Conservation (phyloP, 2,113 vertebrate genomes). For the Phoenicopterus ruber region DNA sequence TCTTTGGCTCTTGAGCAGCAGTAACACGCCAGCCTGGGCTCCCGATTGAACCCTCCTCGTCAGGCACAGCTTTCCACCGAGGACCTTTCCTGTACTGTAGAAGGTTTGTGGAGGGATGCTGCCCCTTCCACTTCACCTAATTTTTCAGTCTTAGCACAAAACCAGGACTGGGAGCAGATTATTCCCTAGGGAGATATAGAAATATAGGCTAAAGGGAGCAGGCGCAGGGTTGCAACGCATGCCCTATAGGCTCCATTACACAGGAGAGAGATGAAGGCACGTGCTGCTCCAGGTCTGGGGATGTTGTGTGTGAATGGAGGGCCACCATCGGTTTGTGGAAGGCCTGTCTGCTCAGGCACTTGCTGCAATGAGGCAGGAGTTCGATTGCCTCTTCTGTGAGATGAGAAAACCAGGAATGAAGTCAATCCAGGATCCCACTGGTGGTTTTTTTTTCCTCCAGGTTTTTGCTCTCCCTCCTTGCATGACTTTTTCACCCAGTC, state of each 20-base stretch:
- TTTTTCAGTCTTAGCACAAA: background rate
- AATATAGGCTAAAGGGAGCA: background rate
- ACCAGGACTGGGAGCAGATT: background rate
- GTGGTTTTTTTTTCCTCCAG: too few relatives aligned
- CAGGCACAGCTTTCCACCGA: background rate
- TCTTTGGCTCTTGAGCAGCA: background rate
- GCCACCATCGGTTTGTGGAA: background rate
- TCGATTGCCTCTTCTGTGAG: background rate
- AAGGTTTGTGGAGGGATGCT: background rate
- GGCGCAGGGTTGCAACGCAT: fast-evolving
- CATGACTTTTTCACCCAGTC: background rate
- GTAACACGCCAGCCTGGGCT: background rate
- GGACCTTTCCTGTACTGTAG: background rate
- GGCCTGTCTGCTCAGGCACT: background rate
- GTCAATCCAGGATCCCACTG: background rate
- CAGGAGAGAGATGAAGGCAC: background rate
- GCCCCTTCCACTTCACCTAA: background rate
- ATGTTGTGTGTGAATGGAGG: background rate
- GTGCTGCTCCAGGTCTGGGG: background rate
- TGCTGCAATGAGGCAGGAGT: background rate
- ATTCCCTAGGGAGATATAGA: background rate
- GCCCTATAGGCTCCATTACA: background rate
- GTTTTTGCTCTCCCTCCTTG: background rate
- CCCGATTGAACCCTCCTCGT: background rate
- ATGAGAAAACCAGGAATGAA: background rate